Base-by-base conservation (phyloP, 1,140 invertebrate species). In the Drosophila mayri region DNA sequence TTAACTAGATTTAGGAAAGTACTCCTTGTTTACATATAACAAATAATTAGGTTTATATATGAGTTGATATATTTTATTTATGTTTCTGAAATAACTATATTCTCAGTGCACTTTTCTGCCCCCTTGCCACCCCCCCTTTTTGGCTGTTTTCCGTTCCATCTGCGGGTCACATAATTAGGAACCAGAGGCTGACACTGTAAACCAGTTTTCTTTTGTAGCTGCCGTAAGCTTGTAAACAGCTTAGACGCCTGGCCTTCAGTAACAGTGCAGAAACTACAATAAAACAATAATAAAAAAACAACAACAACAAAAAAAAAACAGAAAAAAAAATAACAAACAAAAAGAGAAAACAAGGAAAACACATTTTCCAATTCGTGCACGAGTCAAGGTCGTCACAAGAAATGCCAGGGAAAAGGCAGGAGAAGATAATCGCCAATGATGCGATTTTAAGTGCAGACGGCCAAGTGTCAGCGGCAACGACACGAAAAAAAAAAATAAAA, bases 381-480 rank as follows among this genome's bases (percentile, higher is more conserved):
- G 70, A 72, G 66, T 72, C 70, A 73, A 73, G 70, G 70, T 72
- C 70, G 44, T 30, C 28, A 55, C 20, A 71, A 57, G 40, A 68
- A 71, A 66, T 68, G 68, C 66, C 68, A 72, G 44, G 44, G 10
- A 38, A 71, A 70, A 41, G 37, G 28, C 65, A 41, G 46, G 30
- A 20, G 58, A 72, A 73, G 67, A 73, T 73, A 73, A 73, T 72
- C 70, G 70, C 54, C 67, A 73, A 72, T 73, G 70, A 73, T 73
- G 52, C 70, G 70, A 73, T 73, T 73, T 70, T 73, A 72, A 73
- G 70, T 73, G 70, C 70, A 72, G 70, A 73, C 66, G 70, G 28
- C 52, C 40, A 50, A 73, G 44, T 73, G 54, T 73, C 70, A 60
- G 66, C 68, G 43, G 66, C 47, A 47, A 20, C 30, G n/a, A 50